A percentile compares a stretch with the other conserved stretches of the same genome.
phyloP scores from a whole-genome alignment of 2,113 vertebrate species.

The Urocynchramus pylzowi region DNA sequence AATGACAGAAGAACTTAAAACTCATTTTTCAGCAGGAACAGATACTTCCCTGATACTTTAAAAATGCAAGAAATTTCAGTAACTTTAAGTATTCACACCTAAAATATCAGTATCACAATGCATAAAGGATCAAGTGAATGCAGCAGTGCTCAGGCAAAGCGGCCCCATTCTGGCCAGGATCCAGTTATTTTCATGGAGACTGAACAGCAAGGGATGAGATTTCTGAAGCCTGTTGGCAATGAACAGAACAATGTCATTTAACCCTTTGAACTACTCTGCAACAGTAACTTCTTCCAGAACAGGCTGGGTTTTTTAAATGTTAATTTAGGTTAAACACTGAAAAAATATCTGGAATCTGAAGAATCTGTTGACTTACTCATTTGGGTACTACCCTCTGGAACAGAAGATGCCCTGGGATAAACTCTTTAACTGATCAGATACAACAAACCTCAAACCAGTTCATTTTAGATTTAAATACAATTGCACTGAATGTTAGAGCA shows the following conservation, averaged over 20 bases:
- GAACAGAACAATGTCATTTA: constrained; percentile 8
- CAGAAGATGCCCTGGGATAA: background rate
- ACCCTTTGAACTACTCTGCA: background rate
- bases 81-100: background rate
- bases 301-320: background rate
- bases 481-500: background rate
- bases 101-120: background rate
- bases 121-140: background rate
- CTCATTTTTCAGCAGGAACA: background rate
- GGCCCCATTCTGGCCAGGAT: constrained; percentile 12
- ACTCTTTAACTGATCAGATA: background rate
- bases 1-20: background rate
- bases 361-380: background rate
- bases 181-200: constrained; percentile 6
- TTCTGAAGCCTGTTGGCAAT: background rate
- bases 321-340: background rate
- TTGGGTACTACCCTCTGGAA: background rate
- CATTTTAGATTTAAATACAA: background rate
- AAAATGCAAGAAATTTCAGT: background rate
- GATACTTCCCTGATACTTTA: background rate
- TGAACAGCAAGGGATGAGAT: background rate
- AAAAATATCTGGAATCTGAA: background rate
- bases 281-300: background rate
- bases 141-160: background rate
- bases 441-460: background rate